Base-by-base conservation (phyloP, 1,140 invertebrate genomes). In the Drosophila tani region DNA sequence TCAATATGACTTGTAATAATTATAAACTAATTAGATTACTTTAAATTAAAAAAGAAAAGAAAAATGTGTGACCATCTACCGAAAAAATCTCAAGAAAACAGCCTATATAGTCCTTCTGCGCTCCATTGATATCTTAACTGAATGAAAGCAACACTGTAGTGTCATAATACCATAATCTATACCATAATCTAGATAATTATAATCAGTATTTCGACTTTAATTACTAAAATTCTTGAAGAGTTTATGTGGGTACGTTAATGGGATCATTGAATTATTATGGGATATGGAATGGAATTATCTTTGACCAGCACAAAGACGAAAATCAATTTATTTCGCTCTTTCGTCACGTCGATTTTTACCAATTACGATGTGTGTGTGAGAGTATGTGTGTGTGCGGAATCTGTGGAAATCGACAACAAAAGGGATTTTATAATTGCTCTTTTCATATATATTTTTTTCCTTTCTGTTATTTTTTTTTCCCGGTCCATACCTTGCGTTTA, bases 361-460 rank as follows among this genome's bases (percentile, higher is more conserved):
- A 73, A 73, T 73, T 51, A 51, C 69, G 29, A 71, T 14, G 7
- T 19, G 6, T 32, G 7, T 15, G 5, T 51, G 32, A n/a, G n/a
- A n/a, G n/a, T n/a, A n/a, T 38, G 17, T 55, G 12, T 35, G 17
- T 56, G 19, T 57, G 14, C 11, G 55, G 38, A 59, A 51, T 73
- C 53, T 59, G 67, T 73, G 69, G 21, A 73, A 73, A 73, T 29
- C 69, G 45, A 45, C 69, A 60, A 73, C 69, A 73, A 73, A 73
- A 60, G 43, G 68, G 69, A 51, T 43, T 73, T 73, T 73, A 73
- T 73, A 73, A 73, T 73, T 73, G 69, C 69, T 51, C 69, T 73
- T 73, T 73, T 73, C 53, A 59, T 55, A 41, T 41, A 40, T 19
- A 32, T 45, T 29, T 43, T 17, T 27, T 19, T 29, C 11, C 27